phyloP scores from a whole-genome alignment of 2,797 vertebrate species.

The Tympanoctomys barrerae region DNA sequence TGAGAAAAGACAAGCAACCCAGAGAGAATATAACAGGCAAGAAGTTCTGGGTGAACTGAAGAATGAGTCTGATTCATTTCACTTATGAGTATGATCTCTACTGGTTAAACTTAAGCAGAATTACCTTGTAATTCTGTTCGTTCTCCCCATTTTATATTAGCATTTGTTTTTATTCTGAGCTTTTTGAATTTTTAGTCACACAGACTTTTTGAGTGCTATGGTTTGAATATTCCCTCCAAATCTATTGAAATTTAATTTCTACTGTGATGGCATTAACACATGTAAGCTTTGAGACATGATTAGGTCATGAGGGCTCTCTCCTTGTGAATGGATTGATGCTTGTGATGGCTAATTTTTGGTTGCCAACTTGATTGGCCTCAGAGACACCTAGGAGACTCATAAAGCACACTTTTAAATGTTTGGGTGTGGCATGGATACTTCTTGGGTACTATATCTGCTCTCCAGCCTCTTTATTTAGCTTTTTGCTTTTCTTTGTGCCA shows the following conservation, averaged over 20 bases:
- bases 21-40: neutral
- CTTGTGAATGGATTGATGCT: neutral
- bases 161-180: conserved; percentile 6
- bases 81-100: neutral
- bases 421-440: neutral
- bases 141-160: neutral
- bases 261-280: neutral
- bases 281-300: neutral
- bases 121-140: neutral
- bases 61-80: neutral
- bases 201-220: conserved; percentile 8
- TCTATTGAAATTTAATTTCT: neutral
- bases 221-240: neutral
- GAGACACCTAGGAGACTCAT: neutral
- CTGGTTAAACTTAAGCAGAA: conserved; percentile 24
- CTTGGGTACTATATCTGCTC: neutral
- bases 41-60: neutral
- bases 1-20: conserved; percentile 15
- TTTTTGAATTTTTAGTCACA: conserved; percentile 49
- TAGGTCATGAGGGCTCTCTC: neutral
- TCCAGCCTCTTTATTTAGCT: neutral
- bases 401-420: neutral
- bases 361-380: neutral
- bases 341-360: neutral
- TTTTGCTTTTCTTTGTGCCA: neutral